phyloP scores from a whole-genome alignment of 2,797 vertebrate species.

The Xiphorhynchus erythropygius region DNA sequence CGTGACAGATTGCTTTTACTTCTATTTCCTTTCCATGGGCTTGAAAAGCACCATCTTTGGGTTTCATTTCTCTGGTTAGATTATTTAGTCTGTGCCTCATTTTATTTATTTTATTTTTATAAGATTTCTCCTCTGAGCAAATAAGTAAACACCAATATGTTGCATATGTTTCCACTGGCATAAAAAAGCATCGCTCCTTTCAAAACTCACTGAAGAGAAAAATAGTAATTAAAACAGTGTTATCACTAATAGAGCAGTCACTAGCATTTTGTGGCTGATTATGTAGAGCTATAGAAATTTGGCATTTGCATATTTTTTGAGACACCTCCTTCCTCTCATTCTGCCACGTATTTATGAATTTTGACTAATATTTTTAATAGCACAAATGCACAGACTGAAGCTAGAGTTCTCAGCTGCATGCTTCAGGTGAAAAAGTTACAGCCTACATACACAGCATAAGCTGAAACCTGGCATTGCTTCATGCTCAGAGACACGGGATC shows the following conservation, averaged over 20 bases:
- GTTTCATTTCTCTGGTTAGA: neutral
- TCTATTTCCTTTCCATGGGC: neutral
- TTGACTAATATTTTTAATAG: neutral
- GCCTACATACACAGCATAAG: neutral
- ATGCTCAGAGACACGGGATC: neutral
- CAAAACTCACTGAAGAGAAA: constrained; percentile 28
- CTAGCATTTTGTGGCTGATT: neutral
- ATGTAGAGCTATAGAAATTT: constrained; percentile 1
- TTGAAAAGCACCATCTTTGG: neutral
- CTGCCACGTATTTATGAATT: neutral
- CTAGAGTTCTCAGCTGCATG: neutral
- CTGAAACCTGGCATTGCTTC: neutral
- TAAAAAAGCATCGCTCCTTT: constrained; percentile 1
- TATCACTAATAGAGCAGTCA: constrained; percentile 29
- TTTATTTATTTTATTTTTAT: neutral
- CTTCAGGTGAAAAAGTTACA: neutral
- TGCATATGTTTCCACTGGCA: neutral
- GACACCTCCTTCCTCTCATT: neutral
- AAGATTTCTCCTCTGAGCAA: neutral
- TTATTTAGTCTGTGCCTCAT: neutral
- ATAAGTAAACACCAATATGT: neutral
- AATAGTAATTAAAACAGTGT: constrained; percentile 47
- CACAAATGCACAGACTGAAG: neutral
- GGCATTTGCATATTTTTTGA: neutral
- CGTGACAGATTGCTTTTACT: neutral